Conservation (phyloP, 1,140 invertebrate species). For the Drosophila funebris region DNA sequence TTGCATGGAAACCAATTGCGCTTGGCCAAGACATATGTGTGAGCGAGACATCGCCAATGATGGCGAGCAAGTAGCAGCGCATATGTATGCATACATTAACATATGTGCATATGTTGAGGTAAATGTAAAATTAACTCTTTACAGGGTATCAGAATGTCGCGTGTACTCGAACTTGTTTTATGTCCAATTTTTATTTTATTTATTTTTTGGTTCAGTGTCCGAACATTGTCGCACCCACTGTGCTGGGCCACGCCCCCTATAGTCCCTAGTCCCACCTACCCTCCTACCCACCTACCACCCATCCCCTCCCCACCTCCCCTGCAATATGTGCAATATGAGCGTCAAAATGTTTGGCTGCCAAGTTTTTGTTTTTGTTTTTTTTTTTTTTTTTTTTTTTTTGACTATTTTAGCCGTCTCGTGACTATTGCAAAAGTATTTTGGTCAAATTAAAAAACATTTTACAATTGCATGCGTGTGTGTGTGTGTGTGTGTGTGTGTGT, state of each 20-base stretch:
- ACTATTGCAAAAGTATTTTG: conserved; percentile 72
- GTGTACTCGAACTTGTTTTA: background rate
- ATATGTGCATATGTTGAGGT: too few relatives aligned
- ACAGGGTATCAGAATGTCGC: background rate
- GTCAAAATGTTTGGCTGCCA: conserved; percentile 52
- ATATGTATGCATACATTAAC: too few relatives aligned
- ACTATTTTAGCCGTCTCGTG: conserved; percentile 15
- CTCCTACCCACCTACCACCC: background rate
- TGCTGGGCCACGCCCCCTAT: background rate
- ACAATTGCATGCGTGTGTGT: conserved; percentile 51
- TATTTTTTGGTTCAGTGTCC: background rate
- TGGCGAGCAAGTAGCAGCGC: too few relatives aligned
- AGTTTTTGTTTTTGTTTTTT: conserved; percentile 38
- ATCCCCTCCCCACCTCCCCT: background rate
- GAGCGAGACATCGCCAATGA: too few relatives aligned
- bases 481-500: background rate
- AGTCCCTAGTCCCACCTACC: background rate
- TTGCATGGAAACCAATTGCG: too few relatives aligned
- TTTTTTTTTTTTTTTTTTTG: background rate
- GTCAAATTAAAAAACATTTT: conserved; percentile 80
- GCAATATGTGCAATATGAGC: conserved; percentile 24
- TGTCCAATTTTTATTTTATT: background rate
- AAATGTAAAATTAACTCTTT: background rate
- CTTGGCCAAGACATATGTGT: too few relatives aligned
- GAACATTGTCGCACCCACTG: conserved; percentile 9